Conservation (phyloP, 1,140 invertebrate species). For the Anthonomus grandis region DNA sequence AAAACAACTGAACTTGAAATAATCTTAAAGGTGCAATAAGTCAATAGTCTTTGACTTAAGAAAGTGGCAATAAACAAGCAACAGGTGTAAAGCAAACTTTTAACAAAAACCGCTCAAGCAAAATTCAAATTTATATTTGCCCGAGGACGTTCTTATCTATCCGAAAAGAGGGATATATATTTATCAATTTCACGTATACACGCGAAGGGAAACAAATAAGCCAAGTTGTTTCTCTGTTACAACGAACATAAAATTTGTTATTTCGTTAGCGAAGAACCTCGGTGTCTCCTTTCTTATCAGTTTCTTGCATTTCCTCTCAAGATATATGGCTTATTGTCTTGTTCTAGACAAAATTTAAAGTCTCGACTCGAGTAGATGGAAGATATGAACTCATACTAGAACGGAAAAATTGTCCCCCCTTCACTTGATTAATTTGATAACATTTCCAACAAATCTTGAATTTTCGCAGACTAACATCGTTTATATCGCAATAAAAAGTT, state of each 20-base stretch:
- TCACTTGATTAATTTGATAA: no score
- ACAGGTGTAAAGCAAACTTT: slow-evolving; percentile 16
- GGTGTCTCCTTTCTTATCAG: slow-evolving; percentile 21
- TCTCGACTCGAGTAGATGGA: neutral
- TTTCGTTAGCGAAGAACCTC: slow-evolving; percentile 22
- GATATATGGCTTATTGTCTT: slow-evolving; percentile 24
- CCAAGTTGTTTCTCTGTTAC: slow-evolving; percentile 10
- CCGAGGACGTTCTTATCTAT: slow-evolving; percentile 15
- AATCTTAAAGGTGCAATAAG: no score
- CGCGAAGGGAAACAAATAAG: slow-evolving; percentile 21
- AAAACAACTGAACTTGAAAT: no score
- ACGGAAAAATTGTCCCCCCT: slow-evolving; percentile 6
- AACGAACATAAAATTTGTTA: slow-evolving; percentile 26
- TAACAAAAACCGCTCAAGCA: slow-evolving; percentile 9
- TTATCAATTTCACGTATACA: slow-evolving; percentile 25
- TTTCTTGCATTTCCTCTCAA: slow-evolving; percentile 18
- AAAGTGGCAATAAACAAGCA: no score
- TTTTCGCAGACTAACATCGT: no score
- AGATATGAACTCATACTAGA: neutral
- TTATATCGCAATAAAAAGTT: no score
- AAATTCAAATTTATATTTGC: slow-evolving; percentile 12
- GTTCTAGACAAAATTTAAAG: slow-evolving; percentile 24
- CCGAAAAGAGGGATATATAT: slow-evolving; percentile 19
- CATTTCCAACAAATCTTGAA: no score
- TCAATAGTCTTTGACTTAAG: no score